A percentile compares a stretch with the other conserved stretches of the same genome.
Conservation (phyloP, 2,113 vertebrate species). For the Chamaea fasciata region DNA sequence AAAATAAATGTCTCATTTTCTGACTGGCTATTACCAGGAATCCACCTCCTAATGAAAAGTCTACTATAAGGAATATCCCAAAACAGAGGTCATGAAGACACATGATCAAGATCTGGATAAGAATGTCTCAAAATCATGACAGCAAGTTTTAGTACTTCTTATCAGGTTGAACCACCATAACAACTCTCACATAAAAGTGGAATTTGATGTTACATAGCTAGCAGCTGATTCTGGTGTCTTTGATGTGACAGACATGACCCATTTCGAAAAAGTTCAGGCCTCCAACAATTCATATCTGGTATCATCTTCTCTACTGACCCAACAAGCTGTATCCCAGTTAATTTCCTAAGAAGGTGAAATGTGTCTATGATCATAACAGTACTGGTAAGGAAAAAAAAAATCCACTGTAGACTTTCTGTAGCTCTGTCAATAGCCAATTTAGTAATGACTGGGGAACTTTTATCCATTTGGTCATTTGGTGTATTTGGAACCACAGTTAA, state of each 20-base stretch:
- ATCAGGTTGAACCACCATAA: neutral
- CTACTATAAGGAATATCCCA: neutral
- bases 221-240: neutral
- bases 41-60: neutral
- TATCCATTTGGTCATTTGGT: neutral
- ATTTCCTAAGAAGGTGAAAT: neutral
- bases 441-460: neutral
- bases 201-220: neutral
- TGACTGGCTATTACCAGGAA: neutral
- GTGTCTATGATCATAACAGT: neutral
- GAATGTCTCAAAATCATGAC: neutral
- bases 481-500: neutral
- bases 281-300: neutral
- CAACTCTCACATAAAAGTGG: neutral
- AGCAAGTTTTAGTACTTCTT: neutral
- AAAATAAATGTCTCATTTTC: neutral
- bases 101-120: neutral
- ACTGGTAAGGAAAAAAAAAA: neutral
- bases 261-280: neutral
- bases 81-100: neutral
- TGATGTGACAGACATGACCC: neutral
- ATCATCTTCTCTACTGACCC: neutral
- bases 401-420: neutral
- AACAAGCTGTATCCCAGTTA: neutral
- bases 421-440: neutral